Conservation (phyloP, 2,113 vertebrate species). For the Pandion haliaetus region DNA sequence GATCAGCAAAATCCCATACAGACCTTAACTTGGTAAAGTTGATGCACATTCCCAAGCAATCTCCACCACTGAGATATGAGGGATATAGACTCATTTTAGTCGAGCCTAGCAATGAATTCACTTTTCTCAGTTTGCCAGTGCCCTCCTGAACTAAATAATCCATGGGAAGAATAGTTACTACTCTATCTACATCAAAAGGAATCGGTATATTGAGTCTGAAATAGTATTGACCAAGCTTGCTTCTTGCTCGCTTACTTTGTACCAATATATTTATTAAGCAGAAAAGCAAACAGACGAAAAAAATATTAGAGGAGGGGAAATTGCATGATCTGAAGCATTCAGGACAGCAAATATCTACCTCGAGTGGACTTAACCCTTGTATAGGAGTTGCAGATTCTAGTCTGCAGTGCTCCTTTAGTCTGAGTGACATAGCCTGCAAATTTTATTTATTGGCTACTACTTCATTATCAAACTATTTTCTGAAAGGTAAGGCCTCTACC, state of each 20-base stretch:
- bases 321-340: background rate
- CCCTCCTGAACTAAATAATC: background rate
- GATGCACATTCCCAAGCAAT: background rate
- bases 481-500: background rate
- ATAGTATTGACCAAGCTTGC: background rate
- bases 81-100: background rate
- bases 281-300: background rate
- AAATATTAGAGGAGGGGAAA: background rate
- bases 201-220: background rate
- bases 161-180: background rate
- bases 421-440: background rate
- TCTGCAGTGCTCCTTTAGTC: background rate
- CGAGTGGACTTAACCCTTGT: background rate
- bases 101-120: background rate
- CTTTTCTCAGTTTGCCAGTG: background rate
- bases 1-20: background rate
- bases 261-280: background rate
- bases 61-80: background rate
- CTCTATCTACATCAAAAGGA: background rate
- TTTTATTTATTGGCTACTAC: background rate
- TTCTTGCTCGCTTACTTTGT: background rate
- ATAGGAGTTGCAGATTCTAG: background rate
- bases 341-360: background rate
- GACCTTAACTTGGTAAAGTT: background rate
- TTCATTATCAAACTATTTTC: background rate